Percentiles rank a stretch among this genome's conserved stretches.
phyloP scores from a whole-genome alignment of 2,113 vertebrate species.

The Colius striatus region DNA sequence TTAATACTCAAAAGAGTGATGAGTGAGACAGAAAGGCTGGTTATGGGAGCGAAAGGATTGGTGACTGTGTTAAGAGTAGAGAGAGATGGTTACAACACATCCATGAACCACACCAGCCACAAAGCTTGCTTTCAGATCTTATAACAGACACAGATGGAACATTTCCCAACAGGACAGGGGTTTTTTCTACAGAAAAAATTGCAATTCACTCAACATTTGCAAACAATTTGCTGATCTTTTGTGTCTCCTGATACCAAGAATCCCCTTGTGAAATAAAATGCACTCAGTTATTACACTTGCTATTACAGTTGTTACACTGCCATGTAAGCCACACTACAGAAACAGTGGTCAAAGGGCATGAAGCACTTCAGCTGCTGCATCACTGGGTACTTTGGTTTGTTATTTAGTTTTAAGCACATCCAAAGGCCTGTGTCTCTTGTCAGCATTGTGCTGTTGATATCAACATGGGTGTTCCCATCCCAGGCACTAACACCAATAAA shows the following conservation, averaged over 20 bases:
- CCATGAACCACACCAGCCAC: background rate
- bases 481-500: background rate
- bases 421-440: background rate
- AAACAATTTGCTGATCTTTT: background rate
- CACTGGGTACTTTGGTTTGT: background rate
- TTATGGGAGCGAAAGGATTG: background rate
- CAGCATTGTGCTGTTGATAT: background rate
- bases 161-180: rapidly evolving
- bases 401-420: background rate
- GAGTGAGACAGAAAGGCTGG: background rate
- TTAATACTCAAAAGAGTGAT: rapidly evolving
- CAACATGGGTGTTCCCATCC: background rate
- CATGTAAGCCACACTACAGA: background rate
- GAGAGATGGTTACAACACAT: background rate
- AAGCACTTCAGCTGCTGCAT: background rate
- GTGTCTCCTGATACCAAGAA: background rate
- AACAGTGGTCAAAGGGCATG: background rate
- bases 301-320: background rate
- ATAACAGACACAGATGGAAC: background rate
- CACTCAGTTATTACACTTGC: too few species aligned
- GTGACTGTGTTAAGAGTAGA: background rate
- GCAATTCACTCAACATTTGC: background rate
- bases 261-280: background rate
- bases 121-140: background rate
- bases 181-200: background rate